Conservation (phyloP, 2,113 vertebrate species). For the Stercorarius parasiticus region DNA sequence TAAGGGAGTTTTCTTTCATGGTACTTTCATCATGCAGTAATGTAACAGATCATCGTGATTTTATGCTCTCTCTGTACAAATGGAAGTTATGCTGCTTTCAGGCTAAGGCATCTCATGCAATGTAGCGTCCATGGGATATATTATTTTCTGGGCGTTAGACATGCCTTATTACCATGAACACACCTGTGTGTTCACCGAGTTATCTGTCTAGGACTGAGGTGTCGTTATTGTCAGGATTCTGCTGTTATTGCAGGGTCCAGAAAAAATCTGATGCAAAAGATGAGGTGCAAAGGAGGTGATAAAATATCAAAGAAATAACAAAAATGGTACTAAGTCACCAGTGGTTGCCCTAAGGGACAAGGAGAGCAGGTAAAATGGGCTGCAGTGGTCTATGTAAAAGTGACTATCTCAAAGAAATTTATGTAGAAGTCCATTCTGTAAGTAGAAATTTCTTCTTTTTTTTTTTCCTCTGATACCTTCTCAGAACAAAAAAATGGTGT, state of each 20-base stretch:
- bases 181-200: not conserved
- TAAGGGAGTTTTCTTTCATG: not conserved
- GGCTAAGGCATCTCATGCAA: not conserved
- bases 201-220: not conserved
- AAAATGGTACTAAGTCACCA: not conserved
- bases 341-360: not conserved
- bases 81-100: not conserved
- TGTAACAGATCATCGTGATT: not conserved
- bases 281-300: not conserved
- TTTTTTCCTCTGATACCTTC: not conserved
- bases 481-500: not conserved
- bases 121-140: not conserved
- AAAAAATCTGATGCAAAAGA: not conserved
- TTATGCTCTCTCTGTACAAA: not conserved
- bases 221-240: not conserved
- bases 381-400: not conserved
- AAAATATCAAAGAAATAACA: not conserved
- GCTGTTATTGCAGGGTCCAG: not conserved
- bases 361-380: not conserved
- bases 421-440: not conserved
- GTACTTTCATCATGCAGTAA: not conserved
- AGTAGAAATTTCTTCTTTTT: not conserved
- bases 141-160: not conserved
- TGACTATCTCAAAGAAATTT: not conserved
- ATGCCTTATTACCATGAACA: not conserved